Conservation (phyloP, 2,113 vertebrate genomes). For the Oreochromis niloticus region DNA sequence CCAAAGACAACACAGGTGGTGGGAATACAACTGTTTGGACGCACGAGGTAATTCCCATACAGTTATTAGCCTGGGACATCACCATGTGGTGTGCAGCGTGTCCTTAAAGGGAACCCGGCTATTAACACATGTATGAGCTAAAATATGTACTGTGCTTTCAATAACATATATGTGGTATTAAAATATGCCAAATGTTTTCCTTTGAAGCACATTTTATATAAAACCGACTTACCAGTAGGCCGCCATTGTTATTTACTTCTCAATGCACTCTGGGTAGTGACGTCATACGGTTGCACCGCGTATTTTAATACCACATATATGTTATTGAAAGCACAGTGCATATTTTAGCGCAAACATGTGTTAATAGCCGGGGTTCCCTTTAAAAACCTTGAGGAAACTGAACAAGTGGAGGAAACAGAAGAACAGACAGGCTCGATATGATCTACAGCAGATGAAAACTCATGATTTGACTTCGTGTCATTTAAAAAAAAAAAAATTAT, state of each 20-base stretch:
- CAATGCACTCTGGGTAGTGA: background rate
- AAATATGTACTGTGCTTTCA: background rate
- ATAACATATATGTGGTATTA: background rate
- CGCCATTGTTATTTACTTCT: background rate
- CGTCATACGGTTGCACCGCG: background rate
- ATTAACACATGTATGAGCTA: background rate
- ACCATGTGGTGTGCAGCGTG: background rate
- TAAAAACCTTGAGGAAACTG: too few species aligned
- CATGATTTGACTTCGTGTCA: too few species aligned
- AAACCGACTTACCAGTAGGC: background rate
- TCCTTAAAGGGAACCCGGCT: background rate
- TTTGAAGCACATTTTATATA: background rate
- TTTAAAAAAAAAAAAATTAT: too few species aligned
- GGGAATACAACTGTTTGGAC: background rate
- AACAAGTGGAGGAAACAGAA: too few species aligned
- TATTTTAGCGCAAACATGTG: too few species aligned
- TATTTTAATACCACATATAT: too few species aligned
- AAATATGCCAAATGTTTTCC: rapidly evolving
- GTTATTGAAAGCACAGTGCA: too few species aligned
- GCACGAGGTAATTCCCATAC: rapidly evolving
- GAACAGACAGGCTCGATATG: too few species aligned
- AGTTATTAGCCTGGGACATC: background rate
- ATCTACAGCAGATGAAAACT: too few species aligned
- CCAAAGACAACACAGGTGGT: background rate
- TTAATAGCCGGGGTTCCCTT: too few species aligned